phyloP scores from a whole-genome alignment of 2,797 vertebrate species.

The Rhadinocentrus ornatus region DNA sequence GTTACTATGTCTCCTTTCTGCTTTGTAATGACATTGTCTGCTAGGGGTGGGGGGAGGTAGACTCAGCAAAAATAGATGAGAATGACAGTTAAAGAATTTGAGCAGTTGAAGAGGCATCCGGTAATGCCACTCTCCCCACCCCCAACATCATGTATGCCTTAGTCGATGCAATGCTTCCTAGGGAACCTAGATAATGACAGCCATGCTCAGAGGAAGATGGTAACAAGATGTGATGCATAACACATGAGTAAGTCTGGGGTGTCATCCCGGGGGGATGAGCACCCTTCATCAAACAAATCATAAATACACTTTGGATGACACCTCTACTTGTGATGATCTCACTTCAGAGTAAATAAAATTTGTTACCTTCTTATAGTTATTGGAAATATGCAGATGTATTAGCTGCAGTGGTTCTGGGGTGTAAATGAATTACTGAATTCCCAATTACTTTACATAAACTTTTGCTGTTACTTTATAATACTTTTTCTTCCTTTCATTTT shows the following conservation, averaged over 20 bases:
- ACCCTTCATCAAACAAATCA: constrained; percentile 80
- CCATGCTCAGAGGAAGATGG: constrained; percentile 71
- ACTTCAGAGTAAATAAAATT: constrained; percentile 72
- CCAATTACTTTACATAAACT: constrained; percentile 66
- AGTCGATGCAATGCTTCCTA: constrained; percentile 59
- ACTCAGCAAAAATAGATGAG: constrained; percentile 68
- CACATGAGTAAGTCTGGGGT: constrained; percentile 78
- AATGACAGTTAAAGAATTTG: constrained; percentile 75
- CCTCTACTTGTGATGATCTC: constrained; percentile 68
- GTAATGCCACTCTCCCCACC: constrained; percentile 39
- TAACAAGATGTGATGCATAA: constrained; percentile 84
- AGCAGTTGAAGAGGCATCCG: constrained; percentile 71
- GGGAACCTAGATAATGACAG: constrained; percentile 70
- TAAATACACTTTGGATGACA: constrained; percentile 79
- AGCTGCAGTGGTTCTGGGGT: constrained; percentile 43
- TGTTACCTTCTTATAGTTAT: constrained; percentile 73
- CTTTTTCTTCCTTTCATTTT: constrained; percentile 39
- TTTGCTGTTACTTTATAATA: constrained; percentile 59
- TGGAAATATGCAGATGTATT: constrained; percentile 66
- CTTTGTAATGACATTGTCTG: constrained; percentile 67
- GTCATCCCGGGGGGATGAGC: constrained; percentile 79
- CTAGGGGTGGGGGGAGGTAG: constrained; percentile 31
- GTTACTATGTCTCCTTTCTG: constrained; percentile 48
- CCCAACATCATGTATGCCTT: constrained; percentile 52
- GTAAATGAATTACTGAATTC: constrained; percentile 56